Percentiles rank a stretch among this genome's conserved stretches.
Evolutionary conservation across 2,113 vertebrate species (phyloP).

Genomic region (Perca flavescens): DNA sequence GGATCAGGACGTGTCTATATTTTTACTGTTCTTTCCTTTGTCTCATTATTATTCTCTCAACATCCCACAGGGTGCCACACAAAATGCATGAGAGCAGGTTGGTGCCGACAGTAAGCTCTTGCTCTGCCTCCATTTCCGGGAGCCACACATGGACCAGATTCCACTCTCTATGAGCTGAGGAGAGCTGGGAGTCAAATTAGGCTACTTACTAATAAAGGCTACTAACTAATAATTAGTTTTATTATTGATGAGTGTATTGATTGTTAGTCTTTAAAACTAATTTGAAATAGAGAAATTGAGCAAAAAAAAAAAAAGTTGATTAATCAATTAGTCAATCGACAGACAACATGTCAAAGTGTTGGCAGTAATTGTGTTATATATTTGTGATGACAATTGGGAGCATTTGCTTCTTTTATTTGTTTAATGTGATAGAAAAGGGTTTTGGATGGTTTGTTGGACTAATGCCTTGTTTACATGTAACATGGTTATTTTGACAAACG

Average conservation of each 20-base stretch:
- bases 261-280: not conserved
- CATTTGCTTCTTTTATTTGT: too few relatives aligned
- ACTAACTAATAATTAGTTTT: not conserved
- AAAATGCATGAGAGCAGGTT: constrained; percentile 37
- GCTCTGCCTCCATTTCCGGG: constrained; percentile 31
- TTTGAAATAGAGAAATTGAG: not conserved
- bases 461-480: too few relatives aligned
- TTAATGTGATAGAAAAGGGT: too few relatives aligned
- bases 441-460: too few relatives aligned
- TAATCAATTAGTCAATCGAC: too few relatives aligned
- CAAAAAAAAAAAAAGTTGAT: too few relatives aligned
- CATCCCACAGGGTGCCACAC: constrained; percentile 42
- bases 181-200: not conserved
- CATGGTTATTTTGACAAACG: too few relatives aligned
- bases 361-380: too few relatives aligned
- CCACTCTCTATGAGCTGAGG: not conserved
- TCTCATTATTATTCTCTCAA: constrained; percentile 48
- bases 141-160: constrained; percentile 1
- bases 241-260: not conserved
- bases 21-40: constrained; percentile 42
- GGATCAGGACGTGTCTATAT: constrained; percentile 56
- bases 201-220: not conserved
- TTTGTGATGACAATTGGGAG: too few relatives aligned
- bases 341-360: too few relatives aligned
- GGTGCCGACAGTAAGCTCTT: not conserved